These are phyloP conservation scores for Tenualosa thibaudeaui DNA, from an alignment of 2,797 vertebrate species.

Conservation along the genomic window DNA sequence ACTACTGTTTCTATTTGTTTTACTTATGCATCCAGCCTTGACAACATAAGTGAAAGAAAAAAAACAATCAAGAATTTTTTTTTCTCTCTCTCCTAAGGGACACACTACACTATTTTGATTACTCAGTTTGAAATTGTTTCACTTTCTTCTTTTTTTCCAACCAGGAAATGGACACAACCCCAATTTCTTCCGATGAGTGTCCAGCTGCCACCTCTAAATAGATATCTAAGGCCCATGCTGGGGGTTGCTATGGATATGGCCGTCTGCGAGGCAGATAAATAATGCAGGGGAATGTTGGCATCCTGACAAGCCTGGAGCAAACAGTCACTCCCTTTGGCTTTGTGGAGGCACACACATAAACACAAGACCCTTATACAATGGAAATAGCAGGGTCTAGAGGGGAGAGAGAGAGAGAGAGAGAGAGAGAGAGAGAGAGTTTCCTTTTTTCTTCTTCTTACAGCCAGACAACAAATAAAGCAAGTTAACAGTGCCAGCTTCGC, in stretches of 20 bases:
- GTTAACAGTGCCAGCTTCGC: not conserved
- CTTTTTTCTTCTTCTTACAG: not conserved
- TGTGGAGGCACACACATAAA: constrained; percentile 23
- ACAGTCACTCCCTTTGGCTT: constrained; percentile 65
- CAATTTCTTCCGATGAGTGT: constrained; percentile 41
- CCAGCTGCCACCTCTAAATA: constrained; percentile 51
- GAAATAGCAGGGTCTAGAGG: not conserved
- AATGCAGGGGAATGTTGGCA: constrained; percentile 77
- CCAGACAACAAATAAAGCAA: not conserved
- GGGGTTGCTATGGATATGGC: constrained; percentile 78
- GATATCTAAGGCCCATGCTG: constrained; percentile 37
- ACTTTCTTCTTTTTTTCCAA: not conserved
- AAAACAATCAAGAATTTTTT: no score
- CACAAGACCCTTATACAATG: constrained; percentile 3
- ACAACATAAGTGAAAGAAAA: not conserved
- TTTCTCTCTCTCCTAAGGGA: no score
- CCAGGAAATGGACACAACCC: constrained; percentile 27
- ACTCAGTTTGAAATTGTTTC: constrained; percentile 4
- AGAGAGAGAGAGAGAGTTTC: not conserved
- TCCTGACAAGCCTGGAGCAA: constrained; percentile 75
- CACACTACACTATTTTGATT: not conserved
- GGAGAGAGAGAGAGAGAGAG: not conserved
- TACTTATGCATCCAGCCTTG: not conserved
- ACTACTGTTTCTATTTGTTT: not conserved
- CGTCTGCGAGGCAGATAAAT: constrained; percentile 76